Evolutionary conservation across 1,140 invertebrate genomes (phyloP), one percentile per base, ranked within the genome.

Genomic region (Apis dorsata): DNA sequence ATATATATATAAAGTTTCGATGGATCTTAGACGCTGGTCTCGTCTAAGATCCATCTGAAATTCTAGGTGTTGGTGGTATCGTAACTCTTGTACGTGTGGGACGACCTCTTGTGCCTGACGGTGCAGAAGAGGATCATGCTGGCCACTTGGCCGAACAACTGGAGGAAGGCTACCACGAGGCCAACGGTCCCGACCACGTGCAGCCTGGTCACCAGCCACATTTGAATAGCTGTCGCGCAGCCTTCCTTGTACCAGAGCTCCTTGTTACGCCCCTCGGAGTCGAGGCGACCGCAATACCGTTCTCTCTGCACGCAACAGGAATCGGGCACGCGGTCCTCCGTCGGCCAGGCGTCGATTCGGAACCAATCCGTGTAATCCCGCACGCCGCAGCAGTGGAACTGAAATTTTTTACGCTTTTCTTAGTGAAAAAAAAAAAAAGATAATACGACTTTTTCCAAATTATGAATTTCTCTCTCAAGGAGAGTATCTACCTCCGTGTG

Each of bases 331-430:
- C 95, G 95, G 77, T 96, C 95, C 81, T 96, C 95, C 28, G 95
- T 94, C 4, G 96, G 96, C 97, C 97, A 97, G 0, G 97, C 96
- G 51, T 95, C 94, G n/a, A 97, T 96, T 86, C 96, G 95, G 92
- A 96, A 97, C 97, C 97, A 98, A 90, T 98, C 97, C 74, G 96
- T 96, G 89, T 97, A 97, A 55, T 96, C 96, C 65, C 96, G 94
- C 0, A 98, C 96, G n/a, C 97, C 97, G 92, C 97, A 98, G 89
- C 97, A 98, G 74, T 96, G 95, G 82, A 98, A 96, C 97, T 98
- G 86, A 28, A 88, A 88, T 63, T 9, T 11, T 11, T 44, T 0
- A 8, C 8, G 34, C 5, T 44, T 44, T 44, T 44, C 34, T 44
- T 44, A 44, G 4, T 7, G 34, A 44, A 7, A 44, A 7, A 44